Base-by-base conservation (phyloP, 2,113 vertebrate species). In the Martes martes region DNA sequence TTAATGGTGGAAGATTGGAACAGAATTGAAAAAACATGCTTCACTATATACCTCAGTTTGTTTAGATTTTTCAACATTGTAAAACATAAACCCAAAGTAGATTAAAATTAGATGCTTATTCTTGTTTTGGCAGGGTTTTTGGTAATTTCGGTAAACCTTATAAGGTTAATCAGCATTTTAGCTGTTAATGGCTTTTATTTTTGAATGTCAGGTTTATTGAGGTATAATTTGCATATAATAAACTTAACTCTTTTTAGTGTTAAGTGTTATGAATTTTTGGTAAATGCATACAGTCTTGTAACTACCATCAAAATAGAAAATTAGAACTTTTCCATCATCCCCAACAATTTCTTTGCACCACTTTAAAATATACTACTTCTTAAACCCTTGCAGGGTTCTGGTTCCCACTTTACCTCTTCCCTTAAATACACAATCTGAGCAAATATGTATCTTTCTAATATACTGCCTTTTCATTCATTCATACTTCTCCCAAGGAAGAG, bases 371-470 rank as follows among this genome's bases (percentile, higher is more conserved):
- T 36, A 50, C 47, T 92, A 6, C 23, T 84, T 90, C n/a, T 89
- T 73, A 91, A 91, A 81, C n/a, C 33, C 52, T 89, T 94, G n/a
- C 24, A 71, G 16, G 57, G 13, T 11, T 96, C 28, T 74, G 28
- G 28, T 89, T 90, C 26, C 26, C 3, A 80, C 11, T 95, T 91
- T 73, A 33, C n/a, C 23, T 76, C 36, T 82, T 96, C 14, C 76
- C 55, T 93, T 95, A 91, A 97, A 80, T 11, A 87, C 11, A 93
- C 52, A 96, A 47, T 21, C 67, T 92, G 89, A 88, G n/a, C 26
- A 85, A 73, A 74, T 83, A 55, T 15, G n/a, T 94, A 59, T 84
- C 80, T 95, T 96, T 63, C 52, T 95, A 82, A 94, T 93, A 57
- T 61, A 50, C 1, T 73, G 23, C 11, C 61, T 86, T 97, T 97